These are phyloP conservation scores for Hemicrepidius hirtus DNA, from an alignment of 2,888 invertebrate genomes.

Conservation along the genomic window DNA sequence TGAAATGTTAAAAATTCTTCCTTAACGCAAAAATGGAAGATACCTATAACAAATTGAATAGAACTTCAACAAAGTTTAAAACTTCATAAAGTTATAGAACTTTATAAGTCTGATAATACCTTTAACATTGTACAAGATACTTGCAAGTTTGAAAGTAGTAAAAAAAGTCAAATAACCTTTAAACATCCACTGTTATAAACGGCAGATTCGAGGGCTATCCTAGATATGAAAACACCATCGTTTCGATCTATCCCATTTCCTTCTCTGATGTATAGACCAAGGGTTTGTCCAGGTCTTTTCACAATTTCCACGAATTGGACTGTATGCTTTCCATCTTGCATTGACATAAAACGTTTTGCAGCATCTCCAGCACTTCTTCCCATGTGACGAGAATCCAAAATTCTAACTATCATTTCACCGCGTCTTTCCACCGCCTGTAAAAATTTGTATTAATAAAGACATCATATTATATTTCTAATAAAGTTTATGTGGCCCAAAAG, in stretches of 20 bases:
- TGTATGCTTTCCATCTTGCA: conserved; percentile 80
- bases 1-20: conserved; percentile 63
- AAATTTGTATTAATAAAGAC: conserved; percentile 14
- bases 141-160: conserved; percentile 28
- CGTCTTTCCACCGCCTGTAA: conserved; percentile 84
- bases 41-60: conserved; percentile 42
- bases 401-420: conserved; percentile 96
- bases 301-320: conserved; percentile 98
- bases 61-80: conserved; percentile 33
- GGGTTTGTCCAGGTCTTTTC: conserved; percentile 97
- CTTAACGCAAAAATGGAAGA: conserved; percentile 13
- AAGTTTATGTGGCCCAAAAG: too few species aligned
- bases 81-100: conserved; percentile 34
- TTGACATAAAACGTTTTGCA: conserved; percentile 88
- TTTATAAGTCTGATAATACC: conserved; percentile 36
- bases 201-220: conserved; percentile 96
- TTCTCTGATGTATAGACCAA: conserved; percentile 98
- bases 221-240: conserved; percentile 98
- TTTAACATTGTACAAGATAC: conserved; percentile 28
- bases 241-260: conserved; percentile 97
- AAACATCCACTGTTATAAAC: conserved; percentile 98
- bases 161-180: conserved; percentile 74
- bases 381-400: conserved; percentile 91
- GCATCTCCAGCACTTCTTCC: conserved; percentile 90
- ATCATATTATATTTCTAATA: too few species aligned